These are phyloP conservation scores for Dichetophora obliterata DNA, from an alignment of 2,888 invertebrate species.

Conservation along the genomic window DNA sequence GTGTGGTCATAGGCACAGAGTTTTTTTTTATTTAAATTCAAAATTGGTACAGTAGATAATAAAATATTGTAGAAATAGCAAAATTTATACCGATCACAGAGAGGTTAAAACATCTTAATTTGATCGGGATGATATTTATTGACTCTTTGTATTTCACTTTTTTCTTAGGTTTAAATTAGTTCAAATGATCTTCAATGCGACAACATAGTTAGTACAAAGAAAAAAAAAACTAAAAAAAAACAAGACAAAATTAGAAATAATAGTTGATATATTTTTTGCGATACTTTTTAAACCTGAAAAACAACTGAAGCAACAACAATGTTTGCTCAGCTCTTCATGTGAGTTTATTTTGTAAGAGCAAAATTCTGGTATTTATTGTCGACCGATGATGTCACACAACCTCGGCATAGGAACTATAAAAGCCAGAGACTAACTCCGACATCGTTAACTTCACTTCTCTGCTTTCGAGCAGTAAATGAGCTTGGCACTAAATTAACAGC, in stretches of 20 bases:
- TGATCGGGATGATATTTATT: no score
- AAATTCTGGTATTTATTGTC: conserved; percentile 12
- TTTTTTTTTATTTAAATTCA: no score
- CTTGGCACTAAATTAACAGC: no score
- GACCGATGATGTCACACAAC: conserved; percentile 29
- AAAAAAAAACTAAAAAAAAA: neutral
- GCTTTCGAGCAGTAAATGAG: no score
- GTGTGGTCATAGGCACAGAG: no score
- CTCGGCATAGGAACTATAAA: conserved; percentile 1
- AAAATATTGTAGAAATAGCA: no score
- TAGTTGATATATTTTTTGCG: neutral
- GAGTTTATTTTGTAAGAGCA: conserved; percentile 8
- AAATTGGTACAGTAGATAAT: no score
- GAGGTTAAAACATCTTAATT: no score
- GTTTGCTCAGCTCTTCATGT: neutral
- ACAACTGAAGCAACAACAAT: conserved; percentile 11
- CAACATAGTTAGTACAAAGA: neutral
- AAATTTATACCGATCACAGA: no score
- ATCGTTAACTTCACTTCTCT: neutral
- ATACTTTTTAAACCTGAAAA: neutral
- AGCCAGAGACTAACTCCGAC: conserved; percentile 2
- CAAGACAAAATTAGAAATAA: neutral
- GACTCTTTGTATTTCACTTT: no score
- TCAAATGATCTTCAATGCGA: no score
- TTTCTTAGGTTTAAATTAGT: no score